Percentiles rank a stretch among this genome's conserved stretches.
These are phyloP conservation scores for Drosophila auraria DNA, from an alignment of 1,140 invertebrate species.

Conservation along the genomic window DNA sequence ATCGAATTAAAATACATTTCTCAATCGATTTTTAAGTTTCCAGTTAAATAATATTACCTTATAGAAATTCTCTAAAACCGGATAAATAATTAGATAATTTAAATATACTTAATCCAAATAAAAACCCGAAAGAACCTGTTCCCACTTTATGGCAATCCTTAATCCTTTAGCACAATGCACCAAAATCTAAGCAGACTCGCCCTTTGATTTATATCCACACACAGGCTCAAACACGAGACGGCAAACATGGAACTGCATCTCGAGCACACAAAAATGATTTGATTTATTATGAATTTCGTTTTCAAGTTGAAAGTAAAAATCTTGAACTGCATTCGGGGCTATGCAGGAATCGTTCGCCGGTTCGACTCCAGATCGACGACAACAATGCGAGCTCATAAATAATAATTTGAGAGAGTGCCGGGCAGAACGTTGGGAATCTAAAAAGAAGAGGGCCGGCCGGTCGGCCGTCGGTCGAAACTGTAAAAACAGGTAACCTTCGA, in stretches of 20 bases:
- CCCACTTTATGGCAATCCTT: constrained; percentile 18
- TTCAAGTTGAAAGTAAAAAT: constrained; percentile 78
- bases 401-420: constrained; percentile 69
- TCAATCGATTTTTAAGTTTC: no score
- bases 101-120: constrained; percentile 12
- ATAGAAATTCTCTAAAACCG: not conserved
- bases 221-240: constrained; percentile 29
- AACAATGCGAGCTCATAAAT: constrained; percentile 82
- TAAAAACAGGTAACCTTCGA: constrained; percentile 81
- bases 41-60: no score
- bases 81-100: not conserved
- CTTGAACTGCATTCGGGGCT: constrained; percentile 42
- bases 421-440: constrained; percentile 36
- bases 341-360: constrained; percentile 25
- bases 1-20: no score
- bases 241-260: constrained; percentile 44
- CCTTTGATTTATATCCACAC: constrained; percentile 64
- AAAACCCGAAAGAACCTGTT: constrained; percentile 17
- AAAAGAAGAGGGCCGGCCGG: constrained; percentile 32
- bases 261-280: constrained; percentile 50
- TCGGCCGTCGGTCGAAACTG: constrained; percentile 58
- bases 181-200: constrained; percentile 54
- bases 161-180: constrained; percentile 65
- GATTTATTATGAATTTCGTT: constrained; percentile 67
- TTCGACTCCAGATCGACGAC: constrained; percentile 74